phyloP scores from a whole-genome alignment of 1,140 invertebrate genomes.

The Agrypnia vestita region DNA sequence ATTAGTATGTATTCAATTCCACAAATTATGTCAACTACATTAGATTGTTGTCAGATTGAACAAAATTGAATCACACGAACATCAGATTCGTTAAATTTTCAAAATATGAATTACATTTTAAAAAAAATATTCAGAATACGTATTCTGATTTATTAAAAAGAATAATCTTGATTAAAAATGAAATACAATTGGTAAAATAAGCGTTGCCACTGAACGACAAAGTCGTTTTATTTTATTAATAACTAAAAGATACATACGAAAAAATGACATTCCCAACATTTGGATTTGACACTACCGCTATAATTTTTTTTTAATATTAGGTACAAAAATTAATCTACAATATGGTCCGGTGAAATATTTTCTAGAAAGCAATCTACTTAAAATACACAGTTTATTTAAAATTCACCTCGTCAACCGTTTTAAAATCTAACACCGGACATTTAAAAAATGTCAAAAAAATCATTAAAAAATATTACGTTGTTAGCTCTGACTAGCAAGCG shows the following conservation, averaged over 20 bases:
- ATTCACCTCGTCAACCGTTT: neutral
- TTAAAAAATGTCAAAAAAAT: neutral
- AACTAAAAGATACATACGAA: neutral
- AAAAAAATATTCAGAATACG: too few relatives aligned
- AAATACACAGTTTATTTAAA: neutral
- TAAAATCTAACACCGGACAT: conserved; percentile 1
- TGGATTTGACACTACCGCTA: too few relatives aligned
- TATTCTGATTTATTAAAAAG: neutral
- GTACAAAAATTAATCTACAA: conserved; percentile 37
- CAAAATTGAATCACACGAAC: too few relatives aligned
- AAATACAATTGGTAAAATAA: neutral
- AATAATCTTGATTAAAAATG: neutral
- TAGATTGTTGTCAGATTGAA: too few relatives aligned
- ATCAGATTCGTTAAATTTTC: too few relatives aligned
- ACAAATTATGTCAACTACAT: too few relatives aligned
- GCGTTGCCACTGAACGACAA: too few relatives aligned
- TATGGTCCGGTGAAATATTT: conserved; percentile 15
- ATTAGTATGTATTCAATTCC: too few relatives aligned
- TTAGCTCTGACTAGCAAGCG: conserved; percentile 38
- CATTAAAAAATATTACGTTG: conserved; percentile 21
- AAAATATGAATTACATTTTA: too few relatives aligned
- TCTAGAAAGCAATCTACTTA: neutral
- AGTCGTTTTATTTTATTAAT: neutral
- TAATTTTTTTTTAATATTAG: neutral
- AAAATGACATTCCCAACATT: conserved; percentile 3